Evolutionary conservation across 1,140 invertebrate genomes (phyloP), one percentile per base, ranked within the genome.

Genomic region (Drosophila tsacasi): DNA sequence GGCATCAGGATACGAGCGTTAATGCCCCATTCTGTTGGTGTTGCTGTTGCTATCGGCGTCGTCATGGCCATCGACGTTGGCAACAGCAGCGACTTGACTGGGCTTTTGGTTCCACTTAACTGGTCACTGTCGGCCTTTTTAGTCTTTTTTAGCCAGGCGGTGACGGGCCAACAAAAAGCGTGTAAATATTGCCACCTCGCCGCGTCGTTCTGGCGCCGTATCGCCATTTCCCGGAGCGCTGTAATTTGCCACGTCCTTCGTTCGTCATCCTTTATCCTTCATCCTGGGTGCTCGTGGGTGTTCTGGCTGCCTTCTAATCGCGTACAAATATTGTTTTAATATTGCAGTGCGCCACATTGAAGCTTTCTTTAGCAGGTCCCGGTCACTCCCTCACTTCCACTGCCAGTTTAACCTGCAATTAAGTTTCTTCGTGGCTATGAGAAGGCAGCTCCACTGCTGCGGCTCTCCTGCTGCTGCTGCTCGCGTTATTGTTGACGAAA

Each of bases 311-410:
- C 83, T 54, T 68, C 76, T 83, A 83, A 79, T 79, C 71, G 83
- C 44, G 58, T 57, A 64, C 73, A 89, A 87, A 89, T 87, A 89
- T 87, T 89, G 62, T 89, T 86, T 83, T 86, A 89, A 89, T 89
- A 87, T 46, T 71, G 64, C 49, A 67, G 23, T 40, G 35, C 21
- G 55, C 39, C 21, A 60, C 54, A 79, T 81, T 86, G 57, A 87
- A 66, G 61, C 37, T 68, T 78, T 85, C 69, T 39, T 64, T 60
- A 65, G 47, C 50, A 32, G 49, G 32, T 49, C 17, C 35, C 35
- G 35, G 55, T 44, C 55, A 55, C 55, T 47, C 13, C 52, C 42
- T 27, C 15, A 7, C 15, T 42, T 47, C 21, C 63, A 6, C 32
- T 17, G 37, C 23, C 49, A 81, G 66, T 79, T 81, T 75, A 76